Conservation (phyloP, 53 echinoderm and acorn worm species). For the Holothuria leucospilota region DNA sequence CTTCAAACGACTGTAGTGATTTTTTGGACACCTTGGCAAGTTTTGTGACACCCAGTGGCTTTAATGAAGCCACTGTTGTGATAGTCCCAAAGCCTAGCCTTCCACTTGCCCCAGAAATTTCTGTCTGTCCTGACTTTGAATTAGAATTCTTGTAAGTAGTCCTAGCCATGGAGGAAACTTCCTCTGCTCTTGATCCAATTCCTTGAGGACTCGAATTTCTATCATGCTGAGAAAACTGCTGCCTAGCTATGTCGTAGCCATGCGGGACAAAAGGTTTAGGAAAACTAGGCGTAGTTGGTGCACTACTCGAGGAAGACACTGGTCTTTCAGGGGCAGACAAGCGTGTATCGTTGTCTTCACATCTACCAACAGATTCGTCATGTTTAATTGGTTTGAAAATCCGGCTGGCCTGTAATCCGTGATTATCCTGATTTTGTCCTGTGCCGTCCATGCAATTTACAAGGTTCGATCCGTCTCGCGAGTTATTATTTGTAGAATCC, state of each 20-base stretch:
- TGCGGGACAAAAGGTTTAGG: slow-evolving; percentile 36
- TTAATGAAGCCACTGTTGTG: slow-evolving; percentile 49
- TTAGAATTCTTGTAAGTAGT: slow-evolving; percentile 6
- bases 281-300: slow-evolving; percentile 52
- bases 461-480: slow-evolving; percentile 27
- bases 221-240: slow-evolving; percentile 28
- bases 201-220: slow-evolving; percentile 8
- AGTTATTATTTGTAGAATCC: slow-evolving; percentile 40
- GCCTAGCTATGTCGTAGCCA: slow-evolving; percentile 23
- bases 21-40: slow-evolving; percentile 89
- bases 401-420: slow-evolving; percentile 34
- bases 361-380: not conserved
- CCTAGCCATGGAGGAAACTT: slow-evolving; percentile 10
- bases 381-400: slow-evolving; percentile 39
- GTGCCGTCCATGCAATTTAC: slow-evolving; percentile 27
- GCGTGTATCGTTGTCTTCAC: slow-evolving; percentile 15
- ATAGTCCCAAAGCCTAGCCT: slow-evolving; percentile 17
- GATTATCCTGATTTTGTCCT: slow-evolving; percentile 30
- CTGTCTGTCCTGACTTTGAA: slow-evolving; percentile 20
- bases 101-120: not conserved
- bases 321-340: slow-evolving; percentile 37
- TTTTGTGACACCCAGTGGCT: slow-evolving; percentile 89
- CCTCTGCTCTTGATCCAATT: slow-evolving; percentile 5
- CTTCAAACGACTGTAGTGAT: slow-evolving; percentile 92
- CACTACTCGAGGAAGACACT: slow-evolving; percentile 31